Conservation (phyloP, 2,797 vertebrate genomes). For the Euphonia xanthogaster region DNA sequence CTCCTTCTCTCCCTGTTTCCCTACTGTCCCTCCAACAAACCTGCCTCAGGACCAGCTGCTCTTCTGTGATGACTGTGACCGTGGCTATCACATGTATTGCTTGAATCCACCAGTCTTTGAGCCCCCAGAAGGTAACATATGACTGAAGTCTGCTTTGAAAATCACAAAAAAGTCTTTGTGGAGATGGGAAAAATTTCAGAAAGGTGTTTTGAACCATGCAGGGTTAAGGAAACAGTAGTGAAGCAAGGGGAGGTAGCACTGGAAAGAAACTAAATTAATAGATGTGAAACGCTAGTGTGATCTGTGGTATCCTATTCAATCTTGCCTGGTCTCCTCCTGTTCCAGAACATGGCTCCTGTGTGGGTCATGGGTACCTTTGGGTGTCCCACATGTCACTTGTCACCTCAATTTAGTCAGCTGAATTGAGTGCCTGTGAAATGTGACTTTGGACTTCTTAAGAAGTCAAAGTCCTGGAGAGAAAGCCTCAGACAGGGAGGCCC, state of each 20-base stretch:
- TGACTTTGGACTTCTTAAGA: neutral
- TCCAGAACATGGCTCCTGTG: neutral
- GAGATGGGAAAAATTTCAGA: neutral
- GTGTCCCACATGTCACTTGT: neutral
- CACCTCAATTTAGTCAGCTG: neutral
- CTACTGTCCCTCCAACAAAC: neutral
- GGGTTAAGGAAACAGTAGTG: neutral
- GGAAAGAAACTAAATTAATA: neutral
- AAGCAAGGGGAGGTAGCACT: neutral
- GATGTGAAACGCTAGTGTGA: neutral
- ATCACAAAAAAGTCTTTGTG: neutral
- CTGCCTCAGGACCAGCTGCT: constrained; percentile 91
- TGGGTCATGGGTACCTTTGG: neutral
- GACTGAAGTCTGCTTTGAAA: neutral
- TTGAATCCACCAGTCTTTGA: constrained; percentile 95
- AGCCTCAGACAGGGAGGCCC: neutral
- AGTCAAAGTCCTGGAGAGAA: neutral
- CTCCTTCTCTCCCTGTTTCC: neutral
- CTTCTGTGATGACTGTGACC: constrained; percentile 98
- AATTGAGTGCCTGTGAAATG: neutral
- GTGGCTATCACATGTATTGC: constrained; percentile 99
- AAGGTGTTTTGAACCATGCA: neutral
- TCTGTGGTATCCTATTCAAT: neutral
- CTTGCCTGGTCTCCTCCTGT: neutral
- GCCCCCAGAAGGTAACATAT: constrained; percentile 90